phyloP scores from a whole-genome alignment of 2,113 vertebrate genomes.

The Nibea coibor region DNA sequence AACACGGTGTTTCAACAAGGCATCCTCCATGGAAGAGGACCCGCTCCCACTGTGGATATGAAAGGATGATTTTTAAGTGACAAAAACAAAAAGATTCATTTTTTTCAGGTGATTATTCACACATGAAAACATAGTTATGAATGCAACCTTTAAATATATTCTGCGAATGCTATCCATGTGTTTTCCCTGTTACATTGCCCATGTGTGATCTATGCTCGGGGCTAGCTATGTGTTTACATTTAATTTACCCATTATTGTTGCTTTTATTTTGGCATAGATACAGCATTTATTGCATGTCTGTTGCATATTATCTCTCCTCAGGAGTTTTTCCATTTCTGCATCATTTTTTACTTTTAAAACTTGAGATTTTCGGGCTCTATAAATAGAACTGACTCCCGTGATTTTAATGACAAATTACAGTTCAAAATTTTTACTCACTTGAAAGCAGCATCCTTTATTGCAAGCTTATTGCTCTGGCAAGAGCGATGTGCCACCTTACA shows the following conservation, averaged over 20 bases:
- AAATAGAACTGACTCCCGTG: background rate
- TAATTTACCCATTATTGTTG: too few species aligned
- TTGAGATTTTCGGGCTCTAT: background rate
- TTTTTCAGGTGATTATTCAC: too few species aligned
- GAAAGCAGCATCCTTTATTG: background rate
- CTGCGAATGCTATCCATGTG: background rate
- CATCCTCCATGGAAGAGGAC: too few species aligned
- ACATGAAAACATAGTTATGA: too few species aligned
- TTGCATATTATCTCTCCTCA: background rate
- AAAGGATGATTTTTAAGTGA: too few species aligned
- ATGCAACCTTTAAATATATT: background rate
- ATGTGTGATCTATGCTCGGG: background rate
- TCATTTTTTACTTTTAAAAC: background rate
- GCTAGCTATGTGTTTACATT: too few species aligned
- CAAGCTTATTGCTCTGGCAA: background rate
- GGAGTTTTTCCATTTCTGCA: background rate
- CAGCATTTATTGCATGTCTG: too few species aligned
- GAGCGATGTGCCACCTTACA: slow-evolving; percentile 40
- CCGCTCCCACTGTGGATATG: too few species aligned
- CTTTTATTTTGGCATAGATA: too few species aligned
- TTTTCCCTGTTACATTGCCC: background rate
- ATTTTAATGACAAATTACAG: background rate
- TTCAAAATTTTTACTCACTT: background rate
- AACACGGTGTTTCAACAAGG: too few species aligned
- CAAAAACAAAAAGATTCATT: too few species aligned